phyloP scores from a whole-genome alignment of 2,888 invertebrate genomes.

The Orthosia gothica region DNA sequence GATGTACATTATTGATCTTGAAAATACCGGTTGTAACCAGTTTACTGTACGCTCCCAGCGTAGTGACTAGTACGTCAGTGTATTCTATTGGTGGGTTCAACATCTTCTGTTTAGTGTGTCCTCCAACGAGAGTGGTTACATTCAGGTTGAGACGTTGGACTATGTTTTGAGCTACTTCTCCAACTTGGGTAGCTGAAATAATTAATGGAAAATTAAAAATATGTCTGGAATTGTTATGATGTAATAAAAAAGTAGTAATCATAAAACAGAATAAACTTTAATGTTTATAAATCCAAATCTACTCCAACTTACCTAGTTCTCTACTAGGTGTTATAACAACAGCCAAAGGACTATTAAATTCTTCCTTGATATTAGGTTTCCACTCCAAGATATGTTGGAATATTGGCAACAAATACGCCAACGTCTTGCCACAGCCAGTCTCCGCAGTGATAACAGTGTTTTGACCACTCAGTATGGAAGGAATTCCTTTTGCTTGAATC shows the following conservation, averaged over 20 bases:
- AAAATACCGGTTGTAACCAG: conserved; percentile 94
- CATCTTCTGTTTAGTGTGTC: conserved; percentile 94
- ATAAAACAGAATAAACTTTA: neutral
- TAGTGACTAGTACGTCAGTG: conserved; percentile 94
- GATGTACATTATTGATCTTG: conserved; percentile 93
- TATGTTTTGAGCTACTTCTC: conserved; percentile 92
- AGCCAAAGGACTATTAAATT: conserved; percentile 94
- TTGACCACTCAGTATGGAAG: conserved; percentile 92
- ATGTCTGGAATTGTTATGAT: neutral
- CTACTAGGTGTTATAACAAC: conserved; percentile 96
- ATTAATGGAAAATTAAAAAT: too few species aligned
- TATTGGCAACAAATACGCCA: conserved; percentile 96
- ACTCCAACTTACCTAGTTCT: conserved; percentile 92
- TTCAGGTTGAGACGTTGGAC: conserved; percentile 91
- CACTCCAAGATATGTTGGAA: conserved; percentile 93
- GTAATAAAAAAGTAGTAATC: neutral
- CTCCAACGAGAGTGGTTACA: conserved; percentile 93
- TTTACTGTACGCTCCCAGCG: conserved; percentile 95
- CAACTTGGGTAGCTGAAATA: conserved; percentile 89
- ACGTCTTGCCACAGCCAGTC: conserved; percentile 98
- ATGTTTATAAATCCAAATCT: neutral
- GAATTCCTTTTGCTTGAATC: conserved; percentile 94
- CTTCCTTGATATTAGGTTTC: conserved; percentile 85
- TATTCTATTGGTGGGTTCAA: conserved; percentile 93
- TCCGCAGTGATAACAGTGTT: conserved; percentile 97